Base-by-base conservation (phyloP, 2,113 vertebrate genomes). In the Pseudonaja textilis region DNA sequence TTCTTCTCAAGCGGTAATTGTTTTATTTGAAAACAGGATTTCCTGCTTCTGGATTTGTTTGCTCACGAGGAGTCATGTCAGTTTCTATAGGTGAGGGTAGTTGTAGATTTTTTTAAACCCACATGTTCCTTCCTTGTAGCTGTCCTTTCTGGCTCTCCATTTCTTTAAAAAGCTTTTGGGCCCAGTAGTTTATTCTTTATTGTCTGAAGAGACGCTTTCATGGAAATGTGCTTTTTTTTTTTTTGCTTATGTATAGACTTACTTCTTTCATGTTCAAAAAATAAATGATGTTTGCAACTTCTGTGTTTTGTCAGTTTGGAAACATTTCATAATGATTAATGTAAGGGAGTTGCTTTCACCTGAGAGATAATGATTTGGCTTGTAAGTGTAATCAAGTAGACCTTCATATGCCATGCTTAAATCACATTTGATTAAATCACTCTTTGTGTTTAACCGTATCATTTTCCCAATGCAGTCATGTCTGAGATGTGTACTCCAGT, bases 241-340 rank as follows among this genome's bases (percentile, higher is more conserved):
- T 18, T 92, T 92, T 64, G 92, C 89, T 93, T 93, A 90, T 93
- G 92, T 93, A 93, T 93, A 93, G 89, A 93, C 47, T 69, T 91
- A 88, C 92, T 90, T 93, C 92, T 93, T 93, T 86, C 74, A 93
- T 93, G 92, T 86, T 87, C 56, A n/a, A 87, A 34, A 93, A 93
- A 90, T 90, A 93, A 93, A 93, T 23, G 59, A 90, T 93, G 92
- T 90, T 93, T 93, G 74, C 88, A 85, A 93, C 55, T 85, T 90
- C 42, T 61, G 55, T 93, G 88, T 93, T 45, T 92, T 92, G 57
- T 92, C n/a, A 69, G n/a, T 88, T 92, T 88, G 23, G 8, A 26
- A 26, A 55, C 29, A 88, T 20, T 88, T 86, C 23, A 39, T 56
- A n/a, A 55, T 26, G 22, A 22, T 88, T 34, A n/a, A 29, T n/a